A percentile compares a stretch with the other conserved stretches of the same genome.
Conservation (phyloP, 2,113 vertebrate genomes). For the Osmerus eperlanus region DNA sequence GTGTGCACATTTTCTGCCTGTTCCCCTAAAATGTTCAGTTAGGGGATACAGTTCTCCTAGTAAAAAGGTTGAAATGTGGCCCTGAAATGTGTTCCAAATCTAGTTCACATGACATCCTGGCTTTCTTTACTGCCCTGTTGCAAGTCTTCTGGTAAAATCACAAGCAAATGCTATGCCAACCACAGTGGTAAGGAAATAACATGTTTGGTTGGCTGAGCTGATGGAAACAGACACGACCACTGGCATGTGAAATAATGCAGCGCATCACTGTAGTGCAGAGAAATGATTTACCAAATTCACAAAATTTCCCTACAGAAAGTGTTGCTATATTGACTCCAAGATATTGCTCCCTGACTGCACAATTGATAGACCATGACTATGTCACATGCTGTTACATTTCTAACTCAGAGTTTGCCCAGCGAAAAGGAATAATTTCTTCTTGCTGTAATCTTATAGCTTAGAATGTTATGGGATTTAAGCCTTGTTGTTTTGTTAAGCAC, state of each 20-base stretch:
- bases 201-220: constrained; percentile 37
- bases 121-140: constrained; percentile 32
- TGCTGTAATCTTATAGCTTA: background rate
- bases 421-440: background rate
- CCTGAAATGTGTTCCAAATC: background rate
- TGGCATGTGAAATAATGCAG: constrained; percentile 35
- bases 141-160: constrained; percentile 30
- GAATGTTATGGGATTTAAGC: background rate
- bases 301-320: constrained; percentile 8
- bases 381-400: constrained; percentile 27
- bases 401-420: constrained; percentile 37
- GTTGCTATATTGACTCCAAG: constrained; percentile 14
- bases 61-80: background rate
- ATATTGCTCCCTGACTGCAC: constrained; percentile 13
- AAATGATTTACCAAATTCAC: constrained; percentile 18
- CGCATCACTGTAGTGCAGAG: constrained; percentile 19
- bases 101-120: background rate
- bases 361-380: background rate
- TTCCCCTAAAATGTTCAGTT: background rate
- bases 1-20: background rate
- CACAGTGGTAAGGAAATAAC: constrained; percentile 43
- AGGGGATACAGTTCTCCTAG: too few relatives aligned
- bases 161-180: constrained; percentile 48
- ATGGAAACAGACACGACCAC: constrained; percentile 41
- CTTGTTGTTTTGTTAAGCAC: background rate